phyloP scores from a whole-genome alignment of 2,113 vertebrate species.

The Dicerorhinus sumatrensis region DNA sequence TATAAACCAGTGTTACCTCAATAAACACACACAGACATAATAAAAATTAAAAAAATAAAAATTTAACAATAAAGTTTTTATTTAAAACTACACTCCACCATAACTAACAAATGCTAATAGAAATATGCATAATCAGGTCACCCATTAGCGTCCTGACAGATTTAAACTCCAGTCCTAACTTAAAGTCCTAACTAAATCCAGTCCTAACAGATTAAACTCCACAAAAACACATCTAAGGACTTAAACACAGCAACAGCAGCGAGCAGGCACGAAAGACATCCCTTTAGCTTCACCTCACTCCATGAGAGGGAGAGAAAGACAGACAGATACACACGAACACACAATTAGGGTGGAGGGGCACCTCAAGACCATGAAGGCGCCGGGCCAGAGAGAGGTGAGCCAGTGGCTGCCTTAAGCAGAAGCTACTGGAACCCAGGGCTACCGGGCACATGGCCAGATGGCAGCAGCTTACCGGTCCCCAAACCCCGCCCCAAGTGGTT shows the following conservation, averaged over 20 bases:
- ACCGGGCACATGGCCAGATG: rapidly evolving
- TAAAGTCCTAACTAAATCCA: neutral
- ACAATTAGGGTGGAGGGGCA: neutral
- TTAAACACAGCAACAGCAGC: neutral
- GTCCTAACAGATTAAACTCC: neutral
- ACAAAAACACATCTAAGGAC: neutral
- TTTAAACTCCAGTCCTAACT: neutral
- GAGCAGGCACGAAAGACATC: neutral
- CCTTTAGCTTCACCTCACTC: neutral
- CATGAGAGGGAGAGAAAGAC: neutral
- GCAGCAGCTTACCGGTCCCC: neutral
- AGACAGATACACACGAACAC: neutral
- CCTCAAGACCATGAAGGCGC: neutral
- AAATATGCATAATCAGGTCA: conserved; percentile 26
- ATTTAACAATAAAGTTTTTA: too few species aligned
- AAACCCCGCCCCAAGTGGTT: neutral
- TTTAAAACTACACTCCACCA: neutral
- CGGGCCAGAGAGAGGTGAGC: neutral
- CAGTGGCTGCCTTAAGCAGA: neutral
- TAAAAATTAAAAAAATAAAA: too few species aligned
- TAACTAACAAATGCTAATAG: neutral
- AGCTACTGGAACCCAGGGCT: neutral
- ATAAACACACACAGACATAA: too few species aligned
- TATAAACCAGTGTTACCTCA: too few species aligned
- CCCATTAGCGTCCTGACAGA: neutral